Percentiles rank a stretch among this genome's conserved stretches.
These are phyloP conservation scores for Cyanoderma ruficeps DNA, from an alignment of 2,113 vertebrate species.

Conservation along the genomic window DNA sequence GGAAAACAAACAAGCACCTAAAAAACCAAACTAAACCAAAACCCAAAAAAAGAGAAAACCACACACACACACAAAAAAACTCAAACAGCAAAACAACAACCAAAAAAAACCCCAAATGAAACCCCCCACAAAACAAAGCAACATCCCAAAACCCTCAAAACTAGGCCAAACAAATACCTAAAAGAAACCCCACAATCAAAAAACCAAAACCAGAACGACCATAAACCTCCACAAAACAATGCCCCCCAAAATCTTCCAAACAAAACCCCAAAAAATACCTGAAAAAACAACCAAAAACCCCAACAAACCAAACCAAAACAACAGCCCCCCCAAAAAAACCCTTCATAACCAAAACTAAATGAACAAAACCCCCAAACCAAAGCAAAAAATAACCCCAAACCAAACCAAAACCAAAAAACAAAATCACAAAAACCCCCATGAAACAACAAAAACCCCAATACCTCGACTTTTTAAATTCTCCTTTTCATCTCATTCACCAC, in stretches of 20 bases:
- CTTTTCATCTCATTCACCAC: neutral
- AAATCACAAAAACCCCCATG: neutral
- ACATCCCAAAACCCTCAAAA: neutral
- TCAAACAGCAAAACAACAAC: too few species aligned
- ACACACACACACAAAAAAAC: too few species aligned
- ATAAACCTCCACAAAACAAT: neutral
- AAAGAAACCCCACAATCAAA: too few species aligned
- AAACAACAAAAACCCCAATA: neutral
- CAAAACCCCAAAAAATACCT: neutral
- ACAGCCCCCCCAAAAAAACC: rapidly evolving
- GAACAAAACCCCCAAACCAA: neutral
- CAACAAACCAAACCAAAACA: neutral
- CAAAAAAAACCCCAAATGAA: neutral
- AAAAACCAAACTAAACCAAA: neutral
- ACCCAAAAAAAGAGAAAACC: neutral
- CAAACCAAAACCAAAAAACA: neutral
- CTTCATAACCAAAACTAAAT: too few species aligned
- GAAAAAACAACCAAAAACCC: neutral
- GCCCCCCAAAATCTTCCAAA: neutral
- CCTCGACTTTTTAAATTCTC: rapidly evolving
- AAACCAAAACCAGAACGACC: too few species aligned
- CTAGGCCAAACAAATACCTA: neutral
- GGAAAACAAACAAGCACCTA: neutral
- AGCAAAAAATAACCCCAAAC: neutral
- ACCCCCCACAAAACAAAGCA: neutral